A percentile compares a stretch with the other conserved stretches of the same genome.
Evolutionary conservation across 2,888 invertebrate genomes (phyloP).

Genomic region (Latrodectus elegans): DNA sequence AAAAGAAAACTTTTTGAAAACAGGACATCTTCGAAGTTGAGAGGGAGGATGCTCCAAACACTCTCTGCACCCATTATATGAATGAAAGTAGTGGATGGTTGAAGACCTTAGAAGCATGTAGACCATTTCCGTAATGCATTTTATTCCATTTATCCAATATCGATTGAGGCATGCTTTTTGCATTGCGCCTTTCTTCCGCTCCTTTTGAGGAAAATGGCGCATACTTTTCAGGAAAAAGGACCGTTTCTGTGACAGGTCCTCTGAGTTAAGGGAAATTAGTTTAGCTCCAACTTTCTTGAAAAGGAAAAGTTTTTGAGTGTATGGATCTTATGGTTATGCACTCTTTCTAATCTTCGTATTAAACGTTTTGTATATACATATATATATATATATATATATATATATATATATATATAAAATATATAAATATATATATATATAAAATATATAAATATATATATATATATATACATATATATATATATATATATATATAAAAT

Average conservation of each 20-base stretch:
- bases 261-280: constrained; percentile 6
- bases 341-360: too few species aligned
- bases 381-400: neutral
- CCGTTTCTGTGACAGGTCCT: neutral
- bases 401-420: neutral
- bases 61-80: constrained; percentile 43
- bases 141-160: constrained; percentile 34
- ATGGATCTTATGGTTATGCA: too few species aligned
- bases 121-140: constrained; percentile 59
- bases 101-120: constrained; percentile 4
- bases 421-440: too few species aligned
- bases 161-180: constrained; percentile 54
- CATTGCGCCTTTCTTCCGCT: constrained; percentile 9
- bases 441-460: neutral
- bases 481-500: too few species aligned
- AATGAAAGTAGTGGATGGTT: constrained; percentile 30
- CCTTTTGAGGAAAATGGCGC: neutral
- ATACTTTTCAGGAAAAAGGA: neutral
- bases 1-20: neutral
- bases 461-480: too few species aligned
- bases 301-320: neutral
- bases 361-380: too few species aligned
- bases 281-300: neutral
- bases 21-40: neutral
- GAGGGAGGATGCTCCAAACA: neutral